Base-by-base conservation (phyloP, 2,113 vertebrate species). In the Prietella phreatophila region DNA sequence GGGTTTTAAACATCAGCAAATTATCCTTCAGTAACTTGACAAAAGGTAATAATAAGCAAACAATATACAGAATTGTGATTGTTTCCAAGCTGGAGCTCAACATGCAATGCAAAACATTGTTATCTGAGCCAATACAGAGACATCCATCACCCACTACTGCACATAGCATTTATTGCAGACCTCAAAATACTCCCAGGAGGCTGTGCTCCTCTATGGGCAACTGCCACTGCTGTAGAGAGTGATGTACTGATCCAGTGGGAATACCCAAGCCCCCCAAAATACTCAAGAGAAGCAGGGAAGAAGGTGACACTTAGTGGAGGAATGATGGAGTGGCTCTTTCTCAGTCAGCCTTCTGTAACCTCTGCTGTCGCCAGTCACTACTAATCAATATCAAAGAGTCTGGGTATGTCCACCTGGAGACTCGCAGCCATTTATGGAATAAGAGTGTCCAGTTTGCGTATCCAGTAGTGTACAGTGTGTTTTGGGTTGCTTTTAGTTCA, bases 141-240 rank as follows among this genome's bases (percentile, higher is more conserved):
- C 69, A 83, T 87, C 73, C 69, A 85, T 89, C 85, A 85, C 25
- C 75, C 75, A 75, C 22, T 39, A 47, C 84, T 5, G 15, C 69
- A 85, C 33, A 82, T n/a, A 83, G 60, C 22, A 56, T 83, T 84
- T 73, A 89, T 79, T 27, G 85, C 82, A 75, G 84, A 65, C 88
- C 78, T 56, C 56, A 55, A 84, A 36, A 19, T n/a, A 69, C 20
- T 75, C 86, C 53, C 86, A 73, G 80, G 55, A 83, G 55, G 55
- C 14, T 30, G 17, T 2, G 67, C 25, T 69, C 78, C 39, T 86
- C n/a, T 5, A 13, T 9, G 65, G 39, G 30, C 20, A 25, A 80
- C 47, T n/a, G 61, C 30, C 30, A 71, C 50, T 25, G 25, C 61
- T 82, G 76, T 67, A 27, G 5, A 86, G 58, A 47, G 42, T 36